These are phyloP conservation scores for Xiphorhynchus erythropygius DNA, from an alignment of 2,797 vertebrate genomes.

Conservation along the genomic window DNA sequence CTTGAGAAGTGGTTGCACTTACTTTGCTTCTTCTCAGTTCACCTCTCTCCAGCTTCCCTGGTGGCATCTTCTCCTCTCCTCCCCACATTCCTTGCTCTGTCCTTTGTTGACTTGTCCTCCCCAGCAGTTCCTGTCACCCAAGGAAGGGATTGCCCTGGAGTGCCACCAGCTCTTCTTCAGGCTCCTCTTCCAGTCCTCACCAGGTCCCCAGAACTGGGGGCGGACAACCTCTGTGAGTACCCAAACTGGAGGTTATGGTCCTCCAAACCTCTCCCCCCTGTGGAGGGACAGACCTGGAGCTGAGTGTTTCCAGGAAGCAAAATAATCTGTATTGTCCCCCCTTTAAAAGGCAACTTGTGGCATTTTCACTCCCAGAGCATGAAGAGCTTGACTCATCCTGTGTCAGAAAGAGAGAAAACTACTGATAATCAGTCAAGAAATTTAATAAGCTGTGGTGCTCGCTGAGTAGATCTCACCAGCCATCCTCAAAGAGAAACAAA, in stretches of 20 bases:
- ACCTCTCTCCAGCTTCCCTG: neutral
- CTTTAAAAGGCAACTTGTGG: neutral
- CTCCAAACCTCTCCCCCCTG: accelerated
- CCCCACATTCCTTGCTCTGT: neutral
- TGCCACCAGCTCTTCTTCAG: neutral
- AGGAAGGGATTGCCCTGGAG: neutral
- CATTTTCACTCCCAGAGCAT: neutral
- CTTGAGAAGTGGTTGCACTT: neutral
- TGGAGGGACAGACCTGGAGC: neutral
- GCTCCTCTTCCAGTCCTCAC: neutral
- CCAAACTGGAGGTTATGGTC: neutral
- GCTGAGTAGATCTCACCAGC: neutral
- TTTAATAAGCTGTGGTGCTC: neutral
- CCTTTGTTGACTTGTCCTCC: accelerated
- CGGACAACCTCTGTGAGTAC: accelerated
- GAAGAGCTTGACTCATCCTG: neutral
- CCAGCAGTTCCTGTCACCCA: neutral
- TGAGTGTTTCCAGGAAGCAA: neutral
- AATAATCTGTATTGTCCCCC: neutral
- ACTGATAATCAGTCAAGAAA: neutral
- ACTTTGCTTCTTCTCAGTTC: neutral
- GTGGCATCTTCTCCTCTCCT: neutral
- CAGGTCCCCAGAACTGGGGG: neutral
- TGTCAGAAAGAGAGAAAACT: neutral
- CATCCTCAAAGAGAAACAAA: neutral